Conservation (phyloP, 2,888 invertebrate genomes). For the Mimumesa dahlbomi region DNA sequence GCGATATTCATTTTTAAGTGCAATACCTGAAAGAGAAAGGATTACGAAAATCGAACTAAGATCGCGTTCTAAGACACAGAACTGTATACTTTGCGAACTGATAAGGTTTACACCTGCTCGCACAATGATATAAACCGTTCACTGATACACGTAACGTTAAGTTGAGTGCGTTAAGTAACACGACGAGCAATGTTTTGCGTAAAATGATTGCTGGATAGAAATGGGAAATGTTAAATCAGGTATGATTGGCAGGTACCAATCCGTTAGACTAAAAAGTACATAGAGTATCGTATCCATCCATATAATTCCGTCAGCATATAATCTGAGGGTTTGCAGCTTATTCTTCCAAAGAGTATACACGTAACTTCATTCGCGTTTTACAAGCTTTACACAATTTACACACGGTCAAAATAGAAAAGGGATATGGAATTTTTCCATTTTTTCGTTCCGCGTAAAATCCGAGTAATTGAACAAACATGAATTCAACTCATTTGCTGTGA, state of each 20-base stretch:
- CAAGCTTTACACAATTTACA: constrained; percentile 26
- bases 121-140: constrained; percentile 21
- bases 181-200: neutral
- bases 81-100: constrained; percentile 16
- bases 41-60: neutral
- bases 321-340: constrained; percentile 39
- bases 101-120: constrained; percentile 20
- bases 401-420: neutral
- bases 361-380: constrained; percentile 26
- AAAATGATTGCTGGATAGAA: neutral
- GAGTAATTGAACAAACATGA: constrained; percentile 8
- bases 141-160: constrained; percentile 16
- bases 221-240: constrained; percentile 18
- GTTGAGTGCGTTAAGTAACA: constrained; percentile 2
- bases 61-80: constrained; percentile 15
- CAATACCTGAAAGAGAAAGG: constrained; percentile 20
- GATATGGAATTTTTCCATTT: constrained; percentile 18
- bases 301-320: constrained; percentile 64
- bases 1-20: constrained; percentile 34
- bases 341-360: constrained; percentile 39
- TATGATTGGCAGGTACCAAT: constrained; percentile 56
- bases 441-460: constrained; percentile 6
- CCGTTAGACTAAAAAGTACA: constrained; percentile 33
- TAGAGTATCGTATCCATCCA: constrained; percentile 61
- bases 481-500: constrained; percentile 51